Percentiles rank a stretch among this genome's conserved stretches.
Evolutionary conservation across 1,140 invertebrate genomes (phyloP).

Genomic region (Chionoecetes opilio): DNA sequence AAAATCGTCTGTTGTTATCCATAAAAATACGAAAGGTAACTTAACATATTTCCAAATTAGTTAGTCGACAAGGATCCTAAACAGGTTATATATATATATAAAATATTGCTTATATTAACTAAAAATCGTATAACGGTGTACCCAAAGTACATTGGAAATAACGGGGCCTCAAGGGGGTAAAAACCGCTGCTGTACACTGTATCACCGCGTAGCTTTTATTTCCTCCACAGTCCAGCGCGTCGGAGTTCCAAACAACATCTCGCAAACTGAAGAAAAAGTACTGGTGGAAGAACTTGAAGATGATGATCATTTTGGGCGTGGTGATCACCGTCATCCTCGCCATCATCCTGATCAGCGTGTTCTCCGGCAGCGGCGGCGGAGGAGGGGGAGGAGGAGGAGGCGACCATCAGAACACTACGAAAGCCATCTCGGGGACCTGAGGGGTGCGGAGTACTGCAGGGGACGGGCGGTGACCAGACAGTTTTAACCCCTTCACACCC

Average conservation of each 20-base stretch:
- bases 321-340: slow-evolving; percentile 81
- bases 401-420: background rate
- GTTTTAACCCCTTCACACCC: no score
- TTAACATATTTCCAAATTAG: no score
- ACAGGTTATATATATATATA: no score
- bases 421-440: background rate
- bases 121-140: no score
- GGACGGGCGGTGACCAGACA: slow-evolving; percentile 19
- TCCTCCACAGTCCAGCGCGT: slow-evolving; percentile 78
- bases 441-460: background rate
- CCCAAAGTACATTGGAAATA: no score
- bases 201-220: no score
- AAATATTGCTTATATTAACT: no score
- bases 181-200: no score
- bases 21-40: no score
- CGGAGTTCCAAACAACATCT: slow-evolving; percentile 81
- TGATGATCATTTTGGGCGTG: slow-evolving; percentile 81
- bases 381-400: slow-evolving; percentile 22
- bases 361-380: background rate
- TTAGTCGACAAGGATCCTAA: no score
- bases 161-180: no score
- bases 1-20: no score
- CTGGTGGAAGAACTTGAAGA: slow-evolving; percentile 83
- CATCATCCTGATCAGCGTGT: slow-evolving; percentile 78
- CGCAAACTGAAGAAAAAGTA: slow-evolving; percentile 82